Conservation (phyloP, 2,113 vertebrate genomes). For the Oxyruncus cristatus region DNA sequence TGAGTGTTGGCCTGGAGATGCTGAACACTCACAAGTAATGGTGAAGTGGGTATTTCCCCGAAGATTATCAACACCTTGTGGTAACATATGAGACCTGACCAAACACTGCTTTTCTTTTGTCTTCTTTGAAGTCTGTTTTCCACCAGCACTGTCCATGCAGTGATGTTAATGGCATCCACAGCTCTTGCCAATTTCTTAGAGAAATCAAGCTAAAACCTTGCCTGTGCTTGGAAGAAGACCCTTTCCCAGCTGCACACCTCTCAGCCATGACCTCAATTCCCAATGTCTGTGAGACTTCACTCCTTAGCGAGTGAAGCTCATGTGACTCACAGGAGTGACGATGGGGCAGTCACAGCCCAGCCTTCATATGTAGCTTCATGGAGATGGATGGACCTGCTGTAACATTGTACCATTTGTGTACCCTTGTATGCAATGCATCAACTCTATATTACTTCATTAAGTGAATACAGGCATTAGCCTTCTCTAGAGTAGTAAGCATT, state of each 20-base stretch:
- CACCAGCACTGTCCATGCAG: neutral
- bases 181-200: neutral
- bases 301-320: neutral
- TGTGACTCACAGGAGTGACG: neutral
- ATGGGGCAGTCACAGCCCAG: neutral
- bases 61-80: neutral
- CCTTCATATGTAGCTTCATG: rapidly evolving
- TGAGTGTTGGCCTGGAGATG: neutral
- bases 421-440: neutral
- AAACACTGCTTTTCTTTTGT: neutral
- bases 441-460: neutral
- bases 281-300: neutral
- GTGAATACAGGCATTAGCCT: neutral
- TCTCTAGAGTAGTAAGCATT: neutral
- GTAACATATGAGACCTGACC: neutral
- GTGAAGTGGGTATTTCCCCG: neutral
- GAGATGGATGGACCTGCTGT: neutral
- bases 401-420: neutral
- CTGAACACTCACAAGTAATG: neutral
- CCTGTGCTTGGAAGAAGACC: neutral
- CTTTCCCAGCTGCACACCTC: neutral
- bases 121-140: neutral
- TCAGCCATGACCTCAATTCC: neutral
- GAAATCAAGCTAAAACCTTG: neutral
- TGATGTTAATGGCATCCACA: neutral